Conservation (phyloP, 1,140 invertebrate species). For the Drosophila ogumai region DNA sequence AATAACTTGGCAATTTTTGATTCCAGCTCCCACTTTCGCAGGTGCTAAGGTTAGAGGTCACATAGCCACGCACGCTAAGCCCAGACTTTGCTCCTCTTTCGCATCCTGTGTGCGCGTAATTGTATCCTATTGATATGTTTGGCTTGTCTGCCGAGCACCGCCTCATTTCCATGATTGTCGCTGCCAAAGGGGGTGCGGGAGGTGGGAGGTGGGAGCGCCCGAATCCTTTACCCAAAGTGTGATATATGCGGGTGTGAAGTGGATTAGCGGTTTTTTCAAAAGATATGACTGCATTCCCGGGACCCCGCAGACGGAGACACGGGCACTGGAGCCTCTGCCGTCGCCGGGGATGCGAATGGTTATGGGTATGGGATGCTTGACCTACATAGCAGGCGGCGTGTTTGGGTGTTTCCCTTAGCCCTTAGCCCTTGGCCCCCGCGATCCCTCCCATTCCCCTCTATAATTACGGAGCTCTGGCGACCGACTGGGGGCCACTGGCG, state of each 20-base stretch:
- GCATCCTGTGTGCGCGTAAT: conserved; percentile 8
- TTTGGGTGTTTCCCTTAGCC: no score
- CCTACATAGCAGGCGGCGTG: conserved; percentile 34
- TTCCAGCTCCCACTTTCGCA: conserved; percentile 12
- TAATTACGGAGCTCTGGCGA: conserved; percentile 57
- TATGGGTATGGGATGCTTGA: conserved; percentile 35
- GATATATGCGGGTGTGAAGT: conserved; percentile 22
- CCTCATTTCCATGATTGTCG: conserved; percentile 41
- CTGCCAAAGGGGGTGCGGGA: not conserved
- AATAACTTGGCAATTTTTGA: conserved; percentile 46
- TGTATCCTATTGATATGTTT: conserved; percentile 40
- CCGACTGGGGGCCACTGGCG: conserved; percentile 58
- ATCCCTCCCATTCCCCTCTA: not conserved
- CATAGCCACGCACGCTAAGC: conserved; percentile 23
- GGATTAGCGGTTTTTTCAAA: conserved; percentile 46
- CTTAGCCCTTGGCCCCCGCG: not conserved
- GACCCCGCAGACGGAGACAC: conserved; percentile 1
- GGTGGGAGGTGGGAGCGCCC: not conserved
- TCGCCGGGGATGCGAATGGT: conserved; percentile 1
- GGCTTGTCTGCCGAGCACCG: conserved; percentile 22
- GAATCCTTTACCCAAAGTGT: conserved; percentile 7
- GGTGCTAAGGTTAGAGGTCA: conserved; percentile 32
- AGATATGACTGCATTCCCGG: conserved; percentile 18
- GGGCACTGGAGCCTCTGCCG: not conserved
- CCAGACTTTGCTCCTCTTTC: conserved; percentile 22